Evolutionary conservation across 2,797 vertebrate genomes (phyloP), one percentile per base, ranked within the genome.

Genomic region (Labeo calbasu): DNA sequence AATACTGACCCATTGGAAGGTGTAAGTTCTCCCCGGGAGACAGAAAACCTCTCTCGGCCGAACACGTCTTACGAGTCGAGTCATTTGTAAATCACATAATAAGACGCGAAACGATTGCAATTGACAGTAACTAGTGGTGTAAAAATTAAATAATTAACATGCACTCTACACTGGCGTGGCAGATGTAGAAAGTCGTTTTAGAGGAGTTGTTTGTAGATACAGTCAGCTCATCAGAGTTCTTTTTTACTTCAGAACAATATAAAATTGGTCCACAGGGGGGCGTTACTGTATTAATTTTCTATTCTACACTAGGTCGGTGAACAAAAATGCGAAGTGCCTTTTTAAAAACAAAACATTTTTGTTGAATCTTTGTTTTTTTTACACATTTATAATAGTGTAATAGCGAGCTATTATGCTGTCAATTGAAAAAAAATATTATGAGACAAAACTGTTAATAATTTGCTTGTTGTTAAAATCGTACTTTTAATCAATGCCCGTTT

Each of bases 1-100:
- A 77, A 13, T 40, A 70, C 55, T 61, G 76, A 50, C 89, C 91
- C 91, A 94, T n/a, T 93, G 91, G 90, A 92, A 94, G 91, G 93
- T 94, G 94, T 92, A 91, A 93, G 79, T 8, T 81, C 85, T 87
- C 82, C 55, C 13, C 66, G n/a, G 66, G 76, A 84, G 79, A 85
- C 61, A 68, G 50, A 80, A 77, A 70, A 63, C 0, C 48, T 68
- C 46, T 77, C n/a, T 0, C 13, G 14, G 21, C 4, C 15, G 40
- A 50, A 28, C 43, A 14, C 25, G 3, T 46, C 15, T 61, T 59
- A 53, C 5, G 23, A 25, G 13, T 43, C 5, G 50, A 46, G 36
- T 23, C 7, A 73, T 76, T 82, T 76, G 59, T 25, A 66, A 25
- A 53, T 51, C 19, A 19, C 12, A 63, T 4, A 23, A 55, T 48